Evolutionary conservation across 2,888 invertebrate species (phyloP).

Genomic region (Alitta virens): DNA sequence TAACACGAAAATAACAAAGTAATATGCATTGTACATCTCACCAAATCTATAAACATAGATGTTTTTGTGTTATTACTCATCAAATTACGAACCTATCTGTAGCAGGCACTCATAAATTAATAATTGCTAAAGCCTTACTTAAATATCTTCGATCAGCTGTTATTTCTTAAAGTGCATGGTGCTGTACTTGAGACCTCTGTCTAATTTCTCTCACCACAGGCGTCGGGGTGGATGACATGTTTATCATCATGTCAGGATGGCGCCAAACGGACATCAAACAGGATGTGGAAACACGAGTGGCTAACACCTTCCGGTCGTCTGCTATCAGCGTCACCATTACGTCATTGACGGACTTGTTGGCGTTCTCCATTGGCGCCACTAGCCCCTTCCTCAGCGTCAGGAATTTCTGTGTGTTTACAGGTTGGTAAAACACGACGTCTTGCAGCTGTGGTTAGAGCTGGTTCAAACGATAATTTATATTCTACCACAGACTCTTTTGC

Average conservation of each 20-base stretch:
- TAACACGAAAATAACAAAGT: too few relatives aligned
- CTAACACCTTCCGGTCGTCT: constrained; percentile 25
- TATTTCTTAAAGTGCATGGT: too few relatives aligned
- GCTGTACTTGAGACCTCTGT: too few relatives aligned
- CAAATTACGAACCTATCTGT: too few relatives aligned
- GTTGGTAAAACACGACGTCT: too few relatives aligned
- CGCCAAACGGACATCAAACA: constrained; percentile 24
- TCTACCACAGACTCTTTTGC: too few relatives aligned
- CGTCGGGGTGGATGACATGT: constrained; percentile 32
- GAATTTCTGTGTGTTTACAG: constrained; percentile 31
- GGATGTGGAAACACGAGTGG: constrained; percentile 24
- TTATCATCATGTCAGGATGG: constrained; percentile 30
- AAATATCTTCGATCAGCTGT: too few relatives aligned
- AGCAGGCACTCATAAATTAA: too few relatives aligned
- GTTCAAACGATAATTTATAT: neutral
- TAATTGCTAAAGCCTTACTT: too few relatives aligned
- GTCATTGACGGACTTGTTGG: constrained; percentile 29
- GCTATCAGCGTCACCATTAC: constrained; percentile 33
- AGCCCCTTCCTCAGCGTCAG: constrained; percentile 30
- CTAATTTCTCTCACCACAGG: constrained; percentile 21
- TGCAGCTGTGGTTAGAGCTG: neutral
- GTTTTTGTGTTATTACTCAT: too few relatives aligned
- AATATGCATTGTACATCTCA: too few relatives aligned
- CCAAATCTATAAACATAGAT: too few relatives aligned
- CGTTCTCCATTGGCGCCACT: constrained; percentile 32